Conservation (phyloP, 1,140 invertebrate species). For the Coboldia fuscipes region DNA sequence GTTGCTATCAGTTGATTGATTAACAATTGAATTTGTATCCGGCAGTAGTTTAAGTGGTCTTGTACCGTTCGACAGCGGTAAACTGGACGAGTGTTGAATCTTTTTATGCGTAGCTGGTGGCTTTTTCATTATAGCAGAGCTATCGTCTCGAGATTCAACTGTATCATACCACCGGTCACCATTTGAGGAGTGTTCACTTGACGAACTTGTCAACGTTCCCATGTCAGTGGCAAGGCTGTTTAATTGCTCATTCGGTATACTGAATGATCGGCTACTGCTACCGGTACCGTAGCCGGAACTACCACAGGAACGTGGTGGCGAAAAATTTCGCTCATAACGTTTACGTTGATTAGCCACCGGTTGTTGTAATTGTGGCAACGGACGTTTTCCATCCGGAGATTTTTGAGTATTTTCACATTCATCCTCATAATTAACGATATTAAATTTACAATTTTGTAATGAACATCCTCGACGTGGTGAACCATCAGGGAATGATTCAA, state of each 20-base stretch:
- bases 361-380: conserved; percentile 23
- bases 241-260: conserved; percentile 4
- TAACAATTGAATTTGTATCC: conserved; percentile 25
- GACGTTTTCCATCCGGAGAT: conserved; percentile 13
- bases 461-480: conserved; percentile 36
- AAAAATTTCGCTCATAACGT: conserved; percentile 49
- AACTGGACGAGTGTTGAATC: not conserved
- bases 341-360: conserved; percentile 33
- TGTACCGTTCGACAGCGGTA: conserved; percentile 20
- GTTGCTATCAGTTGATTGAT: conserved; percentile 8
- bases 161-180: conserved; percentile 38
- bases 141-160: conserved; percentile 2
- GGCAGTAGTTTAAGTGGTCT: too few species aligned
- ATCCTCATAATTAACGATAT: conserved; percentile 34
- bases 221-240: conserved; percentile 2
- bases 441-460: conserved; percentile 42
- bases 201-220: conserved; percentile 36
- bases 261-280: conserved; percentile 29
- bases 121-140: too few species aligned
- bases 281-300: conserved; percentile 71
- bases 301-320: conserved; percentile 59
- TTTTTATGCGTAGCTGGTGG: conserved; percentile 5
- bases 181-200: conserved; percentile 35
- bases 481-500: conserved; percentile 21
- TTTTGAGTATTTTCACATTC: conserved; percentile 46